phyloP scores from a whole-genome alignment of 2,797 vertebrate genomes.

The Smutsia gigantea region DNA sequence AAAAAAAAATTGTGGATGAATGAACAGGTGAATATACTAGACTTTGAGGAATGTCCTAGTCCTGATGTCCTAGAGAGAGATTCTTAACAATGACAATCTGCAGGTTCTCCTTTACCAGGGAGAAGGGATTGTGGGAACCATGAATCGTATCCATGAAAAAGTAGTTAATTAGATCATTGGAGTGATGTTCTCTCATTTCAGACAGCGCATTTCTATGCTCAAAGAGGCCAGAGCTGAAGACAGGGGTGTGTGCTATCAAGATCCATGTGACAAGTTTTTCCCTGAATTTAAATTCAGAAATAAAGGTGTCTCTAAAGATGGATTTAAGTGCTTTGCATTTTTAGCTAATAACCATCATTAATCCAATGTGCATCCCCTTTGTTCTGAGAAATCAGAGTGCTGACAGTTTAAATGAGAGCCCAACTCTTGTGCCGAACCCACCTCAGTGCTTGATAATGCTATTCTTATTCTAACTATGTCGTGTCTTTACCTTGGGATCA shows the following conservation, averaged over 20 bases:
- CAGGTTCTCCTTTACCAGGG: neutral
- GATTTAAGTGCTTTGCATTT: slow-evolving; percentile 28
- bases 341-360: neutral
- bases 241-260: neutral
- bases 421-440: neutral
- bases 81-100: neutral
- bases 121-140: neutral
- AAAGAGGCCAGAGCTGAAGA: neutral
- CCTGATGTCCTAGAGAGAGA: neutral
- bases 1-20: neutral
- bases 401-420: neutral
- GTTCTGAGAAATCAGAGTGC: neutral
- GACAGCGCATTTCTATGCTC: neutral
- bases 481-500: neutral
- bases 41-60: neutral
- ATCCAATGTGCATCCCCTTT: neutral
- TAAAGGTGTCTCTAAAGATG: neutral
- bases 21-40: neutral
- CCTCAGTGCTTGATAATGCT: neutral
- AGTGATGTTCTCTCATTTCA: neutral
- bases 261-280: neutral
- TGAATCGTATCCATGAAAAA: neutral
- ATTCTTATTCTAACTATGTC: neutral
- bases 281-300: neutral
- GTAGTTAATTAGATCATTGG: neutral